These are phyloP conservation scores for Lithobates sylvaticus DNA, from an alignment of 2,797 vertebrate species.

Conservation along the genomic window DNA sequence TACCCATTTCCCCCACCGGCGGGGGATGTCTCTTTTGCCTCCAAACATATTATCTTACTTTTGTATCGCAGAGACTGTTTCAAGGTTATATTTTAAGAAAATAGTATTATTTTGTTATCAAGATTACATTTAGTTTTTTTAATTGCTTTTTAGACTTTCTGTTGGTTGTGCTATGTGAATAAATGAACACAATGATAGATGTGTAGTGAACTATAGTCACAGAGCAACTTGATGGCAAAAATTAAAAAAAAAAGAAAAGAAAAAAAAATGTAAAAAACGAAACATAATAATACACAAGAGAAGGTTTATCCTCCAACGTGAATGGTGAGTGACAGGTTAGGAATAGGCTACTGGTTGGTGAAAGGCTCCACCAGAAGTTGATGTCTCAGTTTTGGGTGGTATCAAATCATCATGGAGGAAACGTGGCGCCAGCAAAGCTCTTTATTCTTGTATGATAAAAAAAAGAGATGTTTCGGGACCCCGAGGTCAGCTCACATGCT, in stretches of 20 bases:
- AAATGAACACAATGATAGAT: constrained; percentile 56
- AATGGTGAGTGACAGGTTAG: neutral
- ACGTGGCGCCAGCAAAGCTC: too few relatives aligned
- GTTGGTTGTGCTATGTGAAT: constrained; percentile 60
- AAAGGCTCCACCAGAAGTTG: neutral
- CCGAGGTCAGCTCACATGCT: too few relatives aligned
- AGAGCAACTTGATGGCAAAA: constrained; percentile 34
- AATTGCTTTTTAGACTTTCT: constrained; percentile 63
- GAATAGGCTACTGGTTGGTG: neutral
- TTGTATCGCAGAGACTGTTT: constrained; percentile 66
- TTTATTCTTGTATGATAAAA: too few relatives aligned
- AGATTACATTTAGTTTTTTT: constrained; percentile 74
- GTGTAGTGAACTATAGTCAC: constrained; percentile 28
- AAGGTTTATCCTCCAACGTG: neutral
- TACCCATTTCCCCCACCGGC: constrained; percentile 38
- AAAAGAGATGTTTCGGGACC: too few relatives aligned
- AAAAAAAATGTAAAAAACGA: neutral
- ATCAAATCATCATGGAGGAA: too few relatives aligned
- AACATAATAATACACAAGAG: too few relatives aligned
- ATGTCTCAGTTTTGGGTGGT: neutral
- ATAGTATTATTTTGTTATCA: constrained; percentile 80
- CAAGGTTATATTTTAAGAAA: constrained; percentile 80
- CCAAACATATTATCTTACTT: constrained; percentile 63
- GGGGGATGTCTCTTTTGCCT: constrained; percentile 54
- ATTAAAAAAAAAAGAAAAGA: neutral